Evolutionary conservation across 2,797 vertebrate species (phyloP), one percentile per base, ranked within the genome.

Genomic region (Molossus alvarezi): DNA sequence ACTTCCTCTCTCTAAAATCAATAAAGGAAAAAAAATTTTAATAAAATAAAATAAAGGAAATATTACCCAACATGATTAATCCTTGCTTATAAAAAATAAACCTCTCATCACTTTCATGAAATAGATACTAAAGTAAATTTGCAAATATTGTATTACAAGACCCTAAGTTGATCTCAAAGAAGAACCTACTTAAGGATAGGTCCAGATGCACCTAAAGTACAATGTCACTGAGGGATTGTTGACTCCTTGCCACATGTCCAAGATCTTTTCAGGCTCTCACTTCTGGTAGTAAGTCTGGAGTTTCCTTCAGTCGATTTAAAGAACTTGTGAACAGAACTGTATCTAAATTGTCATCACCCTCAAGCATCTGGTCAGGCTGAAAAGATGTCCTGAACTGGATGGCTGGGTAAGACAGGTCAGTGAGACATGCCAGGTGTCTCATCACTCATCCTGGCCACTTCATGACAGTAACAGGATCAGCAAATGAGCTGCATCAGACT

Each of bases 291-390:
- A 15, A 71, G 64, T 86, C 53, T 82, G 71, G 77, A 94, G 80
- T 86, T 23, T 11, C 81, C 55, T 88, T 77, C 37, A 75, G 77
- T 6, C 51, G 71, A 55, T 82, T 88, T 71, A 92, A 95, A 93
- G 80, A 88, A 95, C 76, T 64, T 82, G 37, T 11, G 60, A 85
- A 92, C 90, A 90, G 95, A 79, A 72, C 75, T 64, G 79, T 94
- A 79, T 85, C 92, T 94, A 48, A 92, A 25, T 29, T 85, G 73
- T 93, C 96, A 94, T 93, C 81, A 79, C 57, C 83, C n/a, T 77
- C 15, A 1, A 94, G 80, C 72, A 85, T 65, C 37, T 15, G 62
- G 51, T 60, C 81, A 71, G 57, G 71, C 76, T 79, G 57, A 92
- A 87, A 90, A 79, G n/a, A 15, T 53, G 53, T 84, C 69, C 91